Conservation (phyloP, 2,797 vertebrate species). For the Gila robusta region DNA sequence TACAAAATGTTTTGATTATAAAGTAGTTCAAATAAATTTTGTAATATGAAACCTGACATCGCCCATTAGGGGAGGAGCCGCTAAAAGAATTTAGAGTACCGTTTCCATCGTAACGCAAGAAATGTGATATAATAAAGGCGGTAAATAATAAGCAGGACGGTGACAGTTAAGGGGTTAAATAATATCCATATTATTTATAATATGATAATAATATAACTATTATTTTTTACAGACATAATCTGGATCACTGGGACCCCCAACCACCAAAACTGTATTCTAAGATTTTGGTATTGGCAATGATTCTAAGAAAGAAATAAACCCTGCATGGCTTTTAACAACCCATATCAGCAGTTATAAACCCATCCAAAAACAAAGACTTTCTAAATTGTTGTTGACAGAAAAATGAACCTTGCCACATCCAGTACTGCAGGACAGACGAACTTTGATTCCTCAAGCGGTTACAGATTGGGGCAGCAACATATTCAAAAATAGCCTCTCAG, state of each 20-base stretch:
- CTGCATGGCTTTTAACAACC: constrained; percentile 43
- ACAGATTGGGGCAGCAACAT: constrained; percentile 72
- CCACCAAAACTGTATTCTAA: background rate
- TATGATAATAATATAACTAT: background rate
- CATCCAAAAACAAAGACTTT: constrained; percentile 60
- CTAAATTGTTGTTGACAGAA: constrained; percentile 70
- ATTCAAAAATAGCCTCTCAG: constrained; percentile 85
- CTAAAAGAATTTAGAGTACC: background rate
- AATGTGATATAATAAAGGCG: too few relatives aligned
- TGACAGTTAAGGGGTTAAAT: background rate
- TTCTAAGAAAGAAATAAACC: constrained; percentile 16
- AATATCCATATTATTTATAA: background rate
- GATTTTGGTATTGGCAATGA: background rate
- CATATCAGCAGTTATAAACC: constrained; percentile 53
- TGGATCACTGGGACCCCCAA: background rate
- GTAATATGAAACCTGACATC: background rate
- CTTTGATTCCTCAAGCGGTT: constrained; percentile 69
- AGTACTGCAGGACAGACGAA: constrained; percentile 57
- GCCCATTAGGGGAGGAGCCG: background rate
- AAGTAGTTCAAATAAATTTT: too few relatives aligned
- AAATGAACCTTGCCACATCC: constrained; percentile 66
- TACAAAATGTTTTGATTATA: too few relatives aligned
- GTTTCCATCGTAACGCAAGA: background rate
- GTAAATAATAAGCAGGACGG: too few relatives aligned
- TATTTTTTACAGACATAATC: background rate